Evolutionary conservation across 1,140 invertebrate genomes (phyloP).

Genomic region (Coboldia fuscipes): DNA sequence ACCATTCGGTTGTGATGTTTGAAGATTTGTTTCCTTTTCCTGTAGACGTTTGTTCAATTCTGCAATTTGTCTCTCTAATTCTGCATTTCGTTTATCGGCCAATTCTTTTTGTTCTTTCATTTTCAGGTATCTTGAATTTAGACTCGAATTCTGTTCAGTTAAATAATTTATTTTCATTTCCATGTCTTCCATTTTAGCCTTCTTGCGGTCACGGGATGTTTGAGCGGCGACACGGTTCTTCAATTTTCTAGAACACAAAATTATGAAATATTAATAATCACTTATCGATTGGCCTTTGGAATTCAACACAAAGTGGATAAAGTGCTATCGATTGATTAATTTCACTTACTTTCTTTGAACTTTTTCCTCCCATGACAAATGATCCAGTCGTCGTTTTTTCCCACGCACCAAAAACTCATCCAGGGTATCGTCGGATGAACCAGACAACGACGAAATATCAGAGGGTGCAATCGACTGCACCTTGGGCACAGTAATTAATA

Average conservation of each 20-base stretch:
- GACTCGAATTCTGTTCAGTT: conserved; percentile 36
- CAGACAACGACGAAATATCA: conserved; percentile 27
- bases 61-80: conserved; percentile 20
- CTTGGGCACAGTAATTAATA: conserved; percentile 28
- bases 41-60: conserved; percentile 11
- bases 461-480: conserved; percentile 12
- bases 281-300: background rate
- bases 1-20: conserved; percentile 16
- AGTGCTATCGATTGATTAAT: background rate
- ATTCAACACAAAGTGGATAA: background rate
- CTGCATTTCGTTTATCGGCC: conserved; percentile 26
- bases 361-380: conserved; percentile 63
- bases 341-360: conserved; percentile 54
- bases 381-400: conserved; percentile 51
- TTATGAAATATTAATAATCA: background rate
- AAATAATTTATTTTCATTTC: conserved; percentile 45
- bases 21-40: conserved; percentile 4
- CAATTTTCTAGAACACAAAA: conserved; percentile 58
- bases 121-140: conserved; percentile 38
- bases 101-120: conserved; percentile 41
- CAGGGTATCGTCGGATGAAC: conserved; percentile 22
- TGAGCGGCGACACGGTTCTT: conserved; percentile 97
- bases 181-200: conserved; percentile 73
- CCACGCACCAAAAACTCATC: conserved; percentile 23
- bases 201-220: conserved; percentile 90